Percentiles rank a stretch among this genome's conserved stretches.
These are phyloP conservation scores for Zaprionus inermis DNA, from an alignment of 1,140 invertebrate genomes.

Conservation along the genomic window DNA sequence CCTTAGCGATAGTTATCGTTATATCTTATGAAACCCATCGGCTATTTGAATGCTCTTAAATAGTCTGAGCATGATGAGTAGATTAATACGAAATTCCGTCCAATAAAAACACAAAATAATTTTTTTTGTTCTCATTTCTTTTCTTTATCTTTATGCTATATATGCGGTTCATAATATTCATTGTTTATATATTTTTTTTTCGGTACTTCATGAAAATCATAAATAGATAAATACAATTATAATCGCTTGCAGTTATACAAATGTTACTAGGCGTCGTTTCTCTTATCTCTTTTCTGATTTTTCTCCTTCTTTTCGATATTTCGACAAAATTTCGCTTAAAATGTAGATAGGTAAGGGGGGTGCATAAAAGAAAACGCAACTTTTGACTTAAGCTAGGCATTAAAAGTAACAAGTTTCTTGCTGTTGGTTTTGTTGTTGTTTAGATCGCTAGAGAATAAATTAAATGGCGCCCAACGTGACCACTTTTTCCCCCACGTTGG, in stretches of 20 bases:
- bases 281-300: slow-evolving; percentile 5
- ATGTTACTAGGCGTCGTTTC: slow-evolving; percentile 36
- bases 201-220: slow-evolving; percentile 67
- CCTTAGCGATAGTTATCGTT: background rate
- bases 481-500: background rate
- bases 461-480: slow-evolving; percentile 34
- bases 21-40: background rate
- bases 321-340: slow-evolving; percentile 32
- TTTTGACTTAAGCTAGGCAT: slow-evolving; percentile 54
- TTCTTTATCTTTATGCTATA: slow-evolving; percentile 39
- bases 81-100: slow-evolving; percentile 8
- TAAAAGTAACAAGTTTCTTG: slow-evolving; percentile 27
- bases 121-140: slow-evolving; percentile 49
- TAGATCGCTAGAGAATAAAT: slow-evolving; percentile 75
- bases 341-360: slow-evolving; percentile 3
- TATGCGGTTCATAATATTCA: slow-evolving; percentile 47
- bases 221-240: slow-evolving; percentile 52
- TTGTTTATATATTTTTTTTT: slow-evolving; percentile 44
- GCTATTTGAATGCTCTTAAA: background rate
- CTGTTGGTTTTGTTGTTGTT: slow-evolving; percentile 27
- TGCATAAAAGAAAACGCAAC: slow-evolving; percentile 46
- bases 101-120: slow-evolving; percentile 59
- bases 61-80: slow-evolving; percentile 1
- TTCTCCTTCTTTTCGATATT: slow-evolving; percentile 6
- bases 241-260: slow-evolving; percentile 34